Evolutionary conservation across 1,140 invertebrate species (phyloP).

Genomic region (Bombus fervidus): DNA sequence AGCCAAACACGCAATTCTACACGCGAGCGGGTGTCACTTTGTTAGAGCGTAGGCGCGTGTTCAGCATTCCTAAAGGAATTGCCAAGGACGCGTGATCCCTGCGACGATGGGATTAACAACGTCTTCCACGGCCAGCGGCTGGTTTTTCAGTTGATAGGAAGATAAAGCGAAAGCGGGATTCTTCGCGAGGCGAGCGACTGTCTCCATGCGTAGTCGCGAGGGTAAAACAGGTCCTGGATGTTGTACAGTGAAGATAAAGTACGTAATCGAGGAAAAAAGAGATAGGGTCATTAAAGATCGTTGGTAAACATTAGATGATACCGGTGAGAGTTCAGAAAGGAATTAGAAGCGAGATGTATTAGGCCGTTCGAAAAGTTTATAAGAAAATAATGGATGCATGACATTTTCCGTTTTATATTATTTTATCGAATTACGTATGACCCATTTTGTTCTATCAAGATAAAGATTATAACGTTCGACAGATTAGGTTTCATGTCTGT

Average conservation of each 20-base stretch:
- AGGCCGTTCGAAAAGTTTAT: no score
- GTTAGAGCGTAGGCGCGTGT: slow-evolving; percentile 40
- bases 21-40: slow-evolving; percentile 13
- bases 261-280: not conserved
- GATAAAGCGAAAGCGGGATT: slow-evolving; percentile 30
- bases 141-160: not conserved
- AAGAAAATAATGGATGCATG: no score
- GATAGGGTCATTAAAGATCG: not conserved
- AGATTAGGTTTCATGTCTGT: no score
- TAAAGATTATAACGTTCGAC: no score
- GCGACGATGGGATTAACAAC: slow-evolving; percentile 37
- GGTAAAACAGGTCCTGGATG: not conserved
- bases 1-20: not conserved
- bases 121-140: not conserved
- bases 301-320: not conserved
- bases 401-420: no score
- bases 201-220: no score
- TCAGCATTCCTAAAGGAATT: slow-evolving; percentile 39
- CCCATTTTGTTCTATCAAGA: no score
- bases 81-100: slow-evolving; percentile 21
- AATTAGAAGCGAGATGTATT: not conserved
- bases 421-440: no score
- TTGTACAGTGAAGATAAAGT: not conserved
- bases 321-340: not conserved
- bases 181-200: not conserved